A percentile compares a stretch with the other conserved stretches of the same genome.
Evolutionary conservation across 1,140 invertebrate genomes (phyloP).

Genomic region (Centruroides sculpturatus): DNA sequence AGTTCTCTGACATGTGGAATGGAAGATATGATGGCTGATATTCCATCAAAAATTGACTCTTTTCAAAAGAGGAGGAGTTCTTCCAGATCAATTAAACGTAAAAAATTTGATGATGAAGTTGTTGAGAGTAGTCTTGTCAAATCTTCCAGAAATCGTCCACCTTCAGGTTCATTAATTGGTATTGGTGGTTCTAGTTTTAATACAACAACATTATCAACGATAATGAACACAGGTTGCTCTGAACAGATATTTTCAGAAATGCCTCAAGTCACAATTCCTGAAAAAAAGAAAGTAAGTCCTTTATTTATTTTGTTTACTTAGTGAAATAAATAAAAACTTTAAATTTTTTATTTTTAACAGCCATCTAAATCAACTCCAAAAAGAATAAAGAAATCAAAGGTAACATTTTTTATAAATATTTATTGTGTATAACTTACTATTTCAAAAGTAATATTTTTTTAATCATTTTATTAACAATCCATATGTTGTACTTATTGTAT

Average conservation of each 20-base stretch:
- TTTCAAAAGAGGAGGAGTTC: conserved; percentile 42
- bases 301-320: not conserved
- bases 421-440: too few relatives aligned
- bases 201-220: too few relatives aligned
- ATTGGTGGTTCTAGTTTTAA: too few relatives aligned
- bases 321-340: too few relatives aligned
- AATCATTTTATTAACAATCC: too few relatives aligned
- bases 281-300: conserved; percentile 18
- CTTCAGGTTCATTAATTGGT: conserved; percentile 5
- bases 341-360: conserved; percentile 15
- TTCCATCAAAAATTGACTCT: conserved; percentile 1
- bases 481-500: too few relatives aligned
- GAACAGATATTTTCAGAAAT: not conserved
- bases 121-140: conserved; percentile 43
- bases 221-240: too few relatives aligned
- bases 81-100: conserved; percentile 81
- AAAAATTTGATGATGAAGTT: conserved; percentile 92
- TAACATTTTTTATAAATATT: not conserved
- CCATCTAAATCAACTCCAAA: conserved; percentile 18
- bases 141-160: conserved; percentile 14
- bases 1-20: too few relatives aligned
- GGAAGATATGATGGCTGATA: not conserved
- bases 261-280: conserved; percentile 8
- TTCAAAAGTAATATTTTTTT: too few relatives aligned
- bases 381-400: conserved; percentile 18